Base-by-base conservation (phyloP, 1,140 invertebrate species). In the Neodiprion lecontei region DNA sequence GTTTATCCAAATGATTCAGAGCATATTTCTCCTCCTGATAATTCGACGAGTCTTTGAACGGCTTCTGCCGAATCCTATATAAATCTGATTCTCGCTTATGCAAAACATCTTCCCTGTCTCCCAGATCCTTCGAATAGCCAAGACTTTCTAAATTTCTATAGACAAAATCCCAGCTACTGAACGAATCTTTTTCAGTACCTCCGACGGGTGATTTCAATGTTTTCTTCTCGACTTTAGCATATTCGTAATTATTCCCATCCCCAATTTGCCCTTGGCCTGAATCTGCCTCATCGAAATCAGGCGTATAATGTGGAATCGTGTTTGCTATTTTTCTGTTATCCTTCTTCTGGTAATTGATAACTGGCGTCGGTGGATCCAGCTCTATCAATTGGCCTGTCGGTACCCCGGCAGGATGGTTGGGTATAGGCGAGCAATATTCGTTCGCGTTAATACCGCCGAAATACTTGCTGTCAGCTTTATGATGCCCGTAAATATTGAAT, bases 101-200 rank as follows among this genome's bases (percentile, higher is more conserved):
- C 53, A 92, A 86, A 48, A 93, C 84, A 84, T 93, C 92, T 10
- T 91, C 90, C 17, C 90, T 84, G 70, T 93, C 92, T 4, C 90
- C 91, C 8, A 92, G 82, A 84, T 93, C 92, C 80, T 93, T 94
- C 3, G 90, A 92, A 78, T 95, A 94, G 1, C 94, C 92, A 77
- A 92, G 91, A 77, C 90, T 93, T 74, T 94, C 93, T 5, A 95
- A 85, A 84, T 94, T 94, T 76, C 92, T 90, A 80, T 93, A 95
- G 0, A 95, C 95, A 82, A 94, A 95, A 81, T 94, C 93, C 94
- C 94, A 95, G 69, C 91, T 91, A 74, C 94, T 93, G 74, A 91
- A 92, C 0, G 91, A 91, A 73, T 82, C 79, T 8, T 72, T 81
- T 48, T 81, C 74, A 77, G 86, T 86, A 40, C 67, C 17, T 53